Percentiles rank a stretch among this genome's conserved stretches.
Evolutionary conservation across 2,797 vertebrate genomes (phyloP).

Genomic region (Chloroceryle inda): DNA sequence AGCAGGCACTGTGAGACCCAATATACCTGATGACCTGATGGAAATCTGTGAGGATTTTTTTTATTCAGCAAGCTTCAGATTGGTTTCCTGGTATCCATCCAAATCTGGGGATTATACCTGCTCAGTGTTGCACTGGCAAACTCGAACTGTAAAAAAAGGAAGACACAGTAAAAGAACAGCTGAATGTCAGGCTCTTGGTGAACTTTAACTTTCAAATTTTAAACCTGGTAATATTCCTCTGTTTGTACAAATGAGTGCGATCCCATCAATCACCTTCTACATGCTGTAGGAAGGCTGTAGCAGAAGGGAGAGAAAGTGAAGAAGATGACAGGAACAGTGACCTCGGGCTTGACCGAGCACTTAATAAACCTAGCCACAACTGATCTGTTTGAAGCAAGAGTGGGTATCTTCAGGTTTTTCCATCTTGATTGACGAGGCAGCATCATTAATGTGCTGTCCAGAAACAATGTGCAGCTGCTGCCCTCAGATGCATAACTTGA

Average conservation of each 20-base stretch:
- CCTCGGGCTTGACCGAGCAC: background rate
- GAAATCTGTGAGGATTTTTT: background rate
- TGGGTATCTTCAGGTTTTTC: background rate
- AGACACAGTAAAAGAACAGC: accelerated
- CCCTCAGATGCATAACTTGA: accelerated
- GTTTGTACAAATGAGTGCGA: background rate
- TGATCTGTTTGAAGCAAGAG: background rate
- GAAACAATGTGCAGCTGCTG: background rate
- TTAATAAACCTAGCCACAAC: background rate
- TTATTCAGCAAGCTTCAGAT: background rate
- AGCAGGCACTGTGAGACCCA: background rate
- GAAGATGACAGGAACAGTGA: background rate
- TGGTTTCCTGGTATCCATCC: background rate
- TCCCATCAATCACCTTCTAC: background rate
- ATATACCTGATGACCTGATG: background rate
- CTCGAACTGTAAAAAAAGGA: background rate
- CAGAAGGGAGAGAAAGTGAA: background rate
- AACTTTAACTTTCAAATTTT: background rate
- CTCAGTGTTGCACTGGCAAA: background rate
- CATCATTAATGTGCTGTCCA: background rate
- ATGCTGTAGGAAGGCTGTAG: background rate
- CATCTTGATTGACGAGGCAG: background rate
- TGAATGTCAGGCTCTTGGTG: background rate
- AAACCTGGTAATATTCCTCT: background rate
- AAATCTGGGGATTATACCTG: background rate